Conservation (phyloP, 2,797 vertebrate genomes). For the Schizothorax lantsangensis region DNA sequence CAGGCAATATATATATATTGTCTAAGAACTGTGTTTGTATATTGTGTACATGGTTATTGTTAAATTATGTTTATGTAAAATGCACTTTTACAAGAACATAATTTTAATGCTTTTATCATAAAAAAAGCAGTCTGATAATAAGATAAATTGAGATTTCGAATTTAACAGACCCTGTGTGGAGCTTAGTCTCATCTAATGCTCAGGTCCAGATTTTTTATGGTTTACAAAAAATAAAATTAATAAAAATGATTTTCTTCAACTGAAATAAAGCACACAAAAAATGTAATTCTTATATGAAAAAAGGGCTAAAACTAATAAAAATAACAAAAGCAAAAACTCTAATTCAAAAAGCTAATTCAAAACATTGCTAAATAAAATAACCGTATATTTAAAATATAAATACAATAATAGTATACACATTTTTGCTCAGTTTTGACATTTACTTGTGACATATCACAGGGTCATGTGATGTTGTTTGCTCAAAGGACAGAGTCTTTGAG, state of each 20-base stretch:
- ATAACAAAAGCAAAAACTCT: background rate
- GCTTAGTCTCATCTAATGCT: background rate
- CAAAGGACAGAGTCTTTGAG: constrained; percentile 19
- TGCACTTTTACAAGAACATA: background rate
- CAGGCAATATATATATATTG: background rate
- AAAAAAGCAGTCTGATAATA: background rate
- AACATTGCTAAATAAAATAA: background rate
- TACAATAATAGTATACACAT: background rate
- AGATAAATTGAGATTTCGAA: background rate
- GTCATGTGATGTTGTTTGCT: constrained; percentile 35
- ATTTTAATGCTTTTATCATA: background rate
- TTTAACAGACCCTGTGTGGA: background rate
- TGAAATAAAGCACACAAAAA: background rate
- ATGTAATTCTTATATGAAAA: background rate
- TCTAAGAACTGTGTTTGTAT: background rate
- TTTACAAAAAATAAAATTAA: background rate
- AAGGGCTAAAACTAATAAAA: background rate
- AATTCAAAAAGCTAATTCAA: background rate
- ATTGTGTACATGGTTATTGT: background rate
- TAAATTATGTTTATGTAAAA: background rate
- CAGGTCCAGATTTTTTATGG: background rate
- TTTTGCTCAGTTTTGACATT: constrained; percentile 10
- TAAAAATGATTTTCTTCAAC: background rate
- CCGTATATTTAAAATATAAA: background rate
- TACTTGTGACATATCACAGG: constrained; percentile 42